Evolutionary conservation across 2,888 invertebrate species (phyloP), one percentile per base, ranked within the genome.

Genomic region (Amiota mariae): DNA sequence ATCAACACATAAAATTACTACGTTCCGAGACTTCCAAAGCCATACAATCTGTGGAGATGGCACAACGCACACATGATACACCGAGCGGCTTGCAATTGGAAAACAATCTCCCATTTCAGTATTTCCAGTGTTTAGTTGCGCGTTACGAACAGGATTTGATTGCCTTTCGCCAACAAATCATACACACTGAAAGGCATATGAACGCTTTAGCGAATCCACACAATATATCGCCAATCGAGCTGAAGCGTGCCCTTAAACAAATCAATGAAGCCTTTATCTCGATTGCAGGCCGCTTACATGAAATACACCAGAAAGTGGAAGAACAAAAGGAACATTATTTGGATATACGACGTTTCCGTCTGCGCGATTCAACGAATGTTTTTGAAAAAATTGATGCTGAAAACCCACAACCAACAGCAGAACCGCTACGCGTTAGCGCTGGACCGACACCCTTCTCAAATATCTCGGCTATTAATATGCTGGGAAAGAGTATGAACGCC

Each of bases 191-290:
- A 82, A 93, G 93, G 79, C 94, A 94, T 87, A 92, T 95, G 84
- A 92, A 92, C 72, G 93, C 93, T 20, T 90, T 94, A 80, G 92
- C 93, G 79, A 87, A 87, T 76, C 93, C 94, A 0, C 92, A 92
- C 81, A 91, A 91, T 66, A 90, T 95, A 64, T 92, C 93, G 4
- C 93, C 94, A 0, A 93, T 94, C 88, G 97, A 97, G 89, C 88
- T 97, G 76, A 93, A 95, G 11, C 90, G 93, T 72, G 94, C 96
- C 18, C 93, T 97, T 90, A 92, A 93, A 49, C 93, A 95, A 85
- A 93, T 97, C 82, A 96, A 97, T 88, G 96, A 96, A 87, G 95
- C 96, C 2, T 93, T 97, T 82, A 94, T 97, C 49, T 95, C 95
- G 0, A 90, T 97, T 73, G 97, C 97, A n/a, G 97, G 96, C 0